A percentile compares a stretch with the other conserved stretches of the same genome.
phyloP scores from a whole-genome alignment of 1,140 invertebrate species.

The Battus philenor region DNA sequence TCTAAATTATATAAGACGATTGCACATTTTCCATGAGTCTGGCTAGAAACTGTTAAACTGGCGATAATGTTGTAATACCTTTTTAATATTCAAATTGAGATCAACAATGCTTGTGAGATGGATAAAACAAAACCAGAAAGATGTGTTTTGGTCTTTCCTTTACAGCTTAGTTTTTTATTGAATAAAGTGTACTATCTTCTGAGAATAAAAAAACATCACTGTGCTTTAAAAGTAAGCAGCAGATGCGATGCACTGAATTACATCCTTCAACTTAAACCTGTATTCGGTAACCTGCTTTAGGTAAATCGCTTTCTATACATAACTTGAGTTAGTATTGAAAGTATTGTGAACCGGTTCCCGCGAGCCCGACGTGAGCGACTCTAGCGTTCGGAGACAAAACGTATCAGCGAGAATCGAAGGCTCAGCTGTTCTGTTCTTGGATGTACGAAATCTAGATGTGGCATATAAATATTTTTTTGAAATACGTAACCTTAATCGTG shows the following conservation, averaged over 20 bases:
- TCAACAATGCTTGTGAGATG: too few relatives aligned
- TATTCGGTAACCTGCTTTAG: neutral
- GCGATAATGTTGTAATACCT: too few relatives aligned
- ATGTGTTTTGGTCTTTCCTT: too few relatives aligned
- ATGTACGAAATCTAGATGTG: slow-evolving; percentile 5
- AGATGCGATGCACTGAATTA: neutral
- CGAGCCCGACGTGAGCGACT: slow-evolving; percentile 12
- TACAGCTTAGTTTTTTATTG: too few relatives aligned
- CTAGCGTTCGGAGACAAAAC: slow-evolving; percentile 26
- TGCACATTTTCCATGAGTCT: too few relatives aligned
- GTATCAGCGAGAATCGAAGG: slow-evolving; percentile 44
- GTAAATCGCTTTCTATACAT: slow-evolving; percentile 1
- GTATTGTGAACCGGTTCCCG: slow-evolving; percentile 38
- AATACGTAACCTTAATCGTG: too few relatives aligned
- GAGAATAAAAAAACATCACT: too few relatives aligned
- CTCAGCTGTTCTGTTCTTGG: slow-evolving; percentile 18
- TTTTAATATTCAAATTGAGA: too few relatives aligned
- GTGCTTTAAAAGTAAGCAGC: neutral
- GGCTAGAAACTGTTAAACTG: too few relatives aligned
- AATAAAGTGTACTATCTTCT: neutral
- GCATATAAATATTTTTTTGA: too few relatives aligned
- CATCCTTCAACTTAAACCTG: neutral
- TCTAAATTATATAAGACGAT: too few relatives aligned
- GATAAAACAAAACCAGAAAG: too few relatives aligned
- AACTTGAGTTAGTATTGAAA: slow-evolving; percentile 19